Base-by-base conservation (phyloP, 2,113 vertebrate genomes). In the Bucco capensis region DNA sequence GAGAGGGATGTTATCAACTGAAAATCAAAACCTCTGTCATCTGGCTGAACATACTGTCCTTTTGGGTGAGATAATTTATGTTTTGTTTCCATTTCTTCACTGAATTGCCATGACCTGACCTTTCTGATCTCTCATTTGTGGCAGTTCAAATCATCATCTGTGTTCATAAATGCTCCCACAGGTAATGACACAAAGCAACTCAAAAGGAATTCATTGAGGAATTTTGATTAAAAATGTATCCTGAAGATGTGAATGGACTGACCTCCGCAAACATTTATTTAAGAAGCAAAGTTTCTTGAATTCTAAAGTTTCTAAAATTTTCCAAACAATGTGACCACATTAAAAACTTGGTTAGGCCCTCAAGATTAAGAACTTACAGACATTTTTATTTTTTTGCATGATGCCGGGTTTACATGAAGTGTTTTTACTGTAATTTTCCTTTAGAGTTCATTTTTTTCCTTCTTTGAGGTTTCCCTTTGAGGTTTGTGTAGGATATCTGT, bases 71-170 rank as follows among this genome's bases (percentile, higher is more conserved):
- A 72, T 89, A 94, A 97, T 93, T 96, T 91, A 95, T 50, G 60
- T 49, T 87, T 93, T 97, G 71, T 95, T 97, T 97, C 96, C 33
- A 86, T 92, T 96, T 86, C 83, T 91, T 95, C 86, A 24, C 61
- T 95, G 64, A 96, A 90, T 37, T 93, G 35, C 82, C 40, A n/a
- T 3, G 9, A 35, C 93, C 51, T 92, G 88, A 86, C 84, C 90
- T 96, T 96, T 72, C 89, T 96, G 94, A 95, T 94, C 89, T 91
- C 35, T 42, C 53, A 49, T 75, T 94, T 89, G 88, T 84, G 38
- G 71, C 60, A 93, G 58, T 87, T 97, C 90, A 92, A 83, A 92
- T 70, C 27, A 85, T 85, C 72, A 38, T 95, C 70, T 91, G 38
- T 89, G 83, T 96, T 95, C 62, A 46, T 92, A 94, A 89, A 86